Percentiles rank a stretch among this genome's conserved stretches.
These are phyloP conservation scores for Halichondria panicea DNA, from an alignment of 37 sponge, comb jelly and placozoan species.

Conservation along the genomic window DNA sequence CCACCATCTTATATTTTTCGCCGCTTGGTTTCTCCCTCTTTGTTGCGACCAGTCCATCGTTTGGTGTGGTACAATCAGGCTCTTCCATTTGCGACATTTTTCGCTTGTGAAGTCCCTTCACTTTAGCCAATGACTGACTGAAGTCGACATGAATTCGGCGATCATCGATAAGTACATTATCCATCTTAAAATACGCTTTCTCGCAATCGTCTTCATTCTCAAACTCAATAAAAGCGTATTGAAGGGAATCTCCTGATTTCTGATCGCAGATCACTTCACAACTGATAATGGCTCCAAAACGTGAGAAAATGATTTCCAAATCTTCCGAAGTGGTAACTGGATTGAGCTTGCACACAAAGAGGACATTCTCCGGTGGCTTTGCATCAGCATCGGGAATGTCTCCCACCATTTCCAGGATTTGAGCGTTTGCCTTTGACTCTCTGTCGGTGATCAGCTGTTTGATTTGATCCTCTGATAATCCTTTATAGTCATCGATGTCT, in stretches of 20 bases:
- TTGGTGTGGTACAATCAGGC: background rate
- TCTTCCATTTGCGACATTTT: conserved; percentile 13
- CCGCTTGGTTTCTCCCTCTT: conserved; percentile 2
- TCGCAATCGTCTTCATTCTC: conserved; percentile 91
- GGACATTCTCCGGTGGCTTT: conserved; percentile 95
- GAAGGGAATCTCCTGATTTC: conserved; percentile 95
- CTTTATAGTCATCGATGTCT: conserved; percentile 88
- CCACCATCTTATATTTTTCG: conserved; percentile 76
- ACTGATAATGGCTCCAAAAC: conserved; percentile 91
- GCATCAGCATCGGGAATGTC: conserved; percentile 98
- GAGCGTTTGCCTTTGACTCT: conserved; percentile 86
- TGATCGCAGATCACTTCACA: conserved; percentile 97
- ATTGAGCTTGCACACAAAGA: conserved; percentile 98
- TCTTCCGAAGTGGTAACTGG: conserved; percentile 95
- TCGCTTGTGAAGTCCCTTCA: conserved; percentile 46
- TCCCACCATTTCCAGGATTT: conserved; percentile 95
- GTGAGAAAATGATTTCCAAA: conserved; percentile 95
- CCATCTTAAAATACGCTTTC: conserved; percentile 99
- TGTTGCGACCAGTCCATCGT: conserved; percentile 39
- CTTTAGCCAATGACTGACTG: conserved; percentile 95
- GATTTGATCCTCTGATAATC: conserved; percentile 79
- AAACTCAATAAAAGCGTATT: conserved; percentile 98
- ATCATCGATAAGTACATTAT: conserved; percentile 98
- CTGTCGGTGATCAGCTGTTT: conserved; percentile 59
- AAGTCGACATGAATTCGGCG: conserved; percentile 98